Percentiles rank a stretch among this genome's conserved stretches.
Conservation (phyloP, 2,888 invertebrate genomes). For the Pyrrhia umbra region DNA sequence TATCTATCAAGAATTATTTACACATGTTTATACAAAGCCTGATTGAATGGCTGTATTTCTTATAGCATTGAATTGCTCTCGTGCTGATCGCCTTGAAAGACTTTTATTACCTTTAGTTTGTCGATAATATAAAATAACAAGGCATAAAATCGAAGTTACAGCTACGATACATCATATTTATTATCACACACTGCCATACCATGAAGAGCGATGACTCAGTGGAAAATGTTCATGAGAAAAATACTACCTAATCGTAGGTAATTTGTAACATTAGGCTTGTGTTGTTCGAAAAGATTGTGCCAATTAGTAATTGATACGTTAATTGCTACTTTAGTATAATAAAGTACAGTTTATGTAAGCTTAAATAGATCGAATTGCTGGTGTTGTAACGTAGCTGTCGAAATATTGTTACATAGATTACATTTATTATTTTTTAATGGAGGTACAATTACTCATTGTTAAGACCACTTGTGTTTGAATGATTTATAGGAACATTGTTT, state of each 20-base stretch:
- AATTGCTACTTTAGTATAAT: slow-evolving; percentile 9
- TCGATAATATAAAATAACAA: slow-evolving; percentile 29
- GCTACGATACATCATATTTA: slow-evolving; percentile 43
- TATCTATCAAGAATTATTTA: slow-evolving; percentile 23
- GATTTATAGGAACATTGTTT: slow-evolving; percentile 40
- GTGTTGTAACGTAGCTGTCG: background rate
- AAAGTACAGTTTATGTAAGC: background rate
- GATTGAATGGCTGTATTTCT: slow-evolving; percentile 18
- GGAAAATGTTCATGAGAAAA: slow-evolving; percentile 35
- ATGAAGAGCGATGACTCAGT: slow-evolving; percentile 38
- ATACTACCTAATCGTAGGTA: slow-evolving; percentile 13
- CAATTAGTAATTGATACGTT: slow-evolving; percentile 9
- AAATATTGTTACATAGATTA: slow-evolving; percentile 1
- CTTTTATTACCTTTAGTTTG: slow-evolving; percentile 44
- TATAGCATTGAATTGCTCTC: slow-evolving; percentile 14
- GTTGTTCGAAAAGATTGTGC: slow-evolving; percentile 7
- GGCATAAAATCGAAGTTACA: slow-evolving; percentile 47
- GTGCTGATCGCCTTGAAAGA: slow-evolving; percentile 55
- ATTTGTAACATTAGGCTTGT: slow-evolving; percentile 30
- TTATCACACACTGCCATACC: slow-evolving; percentile 45
- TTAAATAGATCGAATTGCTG: slow-evolving; percentile 1
- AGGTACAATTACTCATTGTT: slow-evolving; percentile 2
- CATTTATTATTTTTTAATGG: slow-evolving; percentile 7
- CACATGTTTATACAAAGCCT: slow-evolving; percentile 3
- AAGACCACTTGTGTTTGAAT: slow-evolving; percentile 5